phyloP scores from a whole-genome alignment of 2,888 invertebrate species.

The Elegia similella region DNA sequence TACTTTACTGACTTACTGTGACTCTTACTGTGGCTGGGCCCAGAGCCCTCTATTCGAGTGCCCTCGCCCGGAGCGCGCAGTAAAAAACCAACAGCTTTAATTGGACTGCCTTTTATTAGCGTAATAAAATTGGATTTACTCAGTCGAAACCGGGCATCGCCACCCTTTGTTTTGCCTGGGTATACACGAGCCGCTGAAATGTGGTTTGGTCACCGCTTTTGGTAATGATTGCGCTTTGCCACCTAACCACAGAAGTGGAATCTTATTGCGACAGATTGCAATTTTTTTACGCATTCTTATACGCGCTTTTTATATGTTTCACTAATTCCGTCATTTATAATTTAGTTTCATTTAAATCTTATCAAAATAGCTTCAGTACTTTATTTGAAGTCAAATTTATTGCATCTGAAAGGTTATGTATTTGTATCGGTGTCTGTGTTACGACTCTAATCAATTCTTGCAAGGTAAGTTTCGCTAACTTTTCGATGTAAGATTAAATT shows the following conservation, averaged over 20 bases:
- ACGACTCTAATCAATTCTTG: too few relatives aligned
- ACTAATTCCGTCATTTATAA: too few relatives aligned
- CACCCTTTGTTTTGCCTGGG: constrained; percentile 21
- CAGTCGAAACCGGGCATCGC: constrained; percentile 43
- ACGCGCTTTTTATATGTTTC: too few relatives aligned
- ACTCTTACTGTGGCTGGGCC: constrained; percentile 47
- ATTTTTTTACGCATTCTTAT: too few relatives aligned
- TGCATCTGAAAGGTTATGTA: too few relatives aligned
- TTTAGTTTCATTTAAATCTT: too few relatives aligned
- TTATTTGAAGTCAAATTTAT: too few relatives aligned
- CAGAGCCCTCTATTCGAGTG: constrained; percentile 47
- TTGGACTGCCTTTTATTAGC: constrained; percentile 78
- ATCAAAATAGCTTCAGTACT: too few relatives aligned
- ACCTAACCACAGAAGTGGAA: neutral
- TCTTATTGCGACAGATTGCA: neutral
- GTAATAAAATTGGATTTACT: constrained; percentile 76
- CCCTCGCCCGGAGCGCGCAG: constrained; percentile 50
- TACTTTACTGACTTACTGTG: constrained; percentile 30
- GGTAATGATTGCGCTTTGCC: neutral
- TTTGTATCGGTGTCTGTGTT: too few relatives aligned
- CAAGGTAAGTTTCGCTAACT: too few relatives aligned
- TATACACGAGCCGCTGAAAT: constrained; percentile 17
- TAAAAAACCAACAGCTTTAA: constrained; percentile 72
- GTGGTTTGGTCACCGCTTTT: neutral
- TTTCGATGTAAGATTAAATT: too few relatives aligned